phyloP scores from a whole-genome alignment of 2,113 vertebrate genomes.

The Sphyrna mokarran region DNA sequence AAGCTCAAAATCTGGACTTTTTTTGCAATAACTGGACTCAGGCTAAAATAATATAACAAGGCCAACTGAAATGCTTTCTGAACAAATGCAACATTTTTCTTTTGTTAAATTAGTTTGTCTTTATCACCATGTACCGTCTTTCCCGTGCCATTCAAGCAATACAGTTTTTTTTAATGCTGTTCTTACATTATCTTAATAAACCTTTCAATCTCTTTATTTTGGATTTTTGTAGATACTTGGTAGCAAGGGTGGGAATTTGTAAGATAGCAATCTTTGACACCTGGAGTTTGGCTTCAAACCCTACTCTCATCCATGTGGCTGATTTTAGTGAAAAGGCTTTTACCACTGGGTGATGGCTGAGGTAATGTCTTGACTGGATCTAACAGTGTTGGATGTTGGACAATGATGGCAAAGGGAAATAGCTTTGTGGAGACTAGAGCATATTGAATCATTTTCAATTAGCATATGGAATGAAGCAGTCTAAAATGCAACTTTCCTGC shows the following conservation, averaged over 20 bases:
- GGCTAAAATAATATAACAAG: neutral
- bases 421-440: too few species aligned
- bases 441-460: neutral
- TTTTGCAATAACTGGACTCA: neutral
- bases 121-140: neutral
- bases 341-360: neutral
- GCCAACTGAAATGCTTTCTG: neutral
- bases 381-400: neutral
- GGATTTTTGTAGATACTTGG: neutral
- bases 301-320: neutral
- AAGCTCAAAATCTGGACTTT: neutral
- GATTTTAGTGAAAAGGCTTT: neutral
- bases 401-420: neutral
- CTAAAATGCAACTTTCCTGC: neutral
- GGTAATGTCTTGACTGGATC: neutral
- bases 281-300: neutral
- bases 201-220: neutral
- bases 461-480: neutral
- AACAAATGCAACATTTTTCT: neutral
- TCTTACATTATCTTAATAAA: neutral
- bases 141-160: neutral
- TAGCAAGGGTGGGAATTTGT: neutral
- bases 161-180: neutral
- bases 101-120: neutral
- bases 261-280: neutral